Conservation (phyloP, 2,888 invertebrate species). For the Aricia artaxerxes region DNA sequence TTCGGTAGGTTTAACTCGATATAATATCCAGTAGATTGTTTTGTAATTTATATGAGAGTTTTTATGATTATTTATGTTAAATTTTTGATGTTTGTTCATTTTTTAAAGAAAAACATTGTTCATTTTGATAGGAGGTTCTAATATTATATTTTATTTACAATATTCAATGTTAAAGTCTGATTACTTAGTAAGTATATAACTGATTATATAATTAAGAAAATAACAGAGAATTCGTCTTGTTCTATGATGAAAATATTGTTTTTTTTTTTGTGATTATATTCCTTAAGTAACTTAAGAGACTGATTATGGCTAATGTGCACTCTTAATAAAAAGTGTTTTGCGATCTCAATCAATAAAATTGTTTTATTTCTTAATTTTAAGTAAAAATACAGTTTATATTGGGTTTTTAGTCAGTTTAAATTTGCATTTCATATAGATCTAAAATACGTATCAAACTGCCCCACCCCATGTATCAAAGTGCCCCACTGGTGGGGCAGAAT, state of each 20-base stretch:
- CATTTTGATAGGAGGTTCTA: too few relatives aligned
- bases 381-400: slow-evolving; percentile 40
- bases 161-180: slow-evolving; percentile 40
- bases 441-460: slow-evolving; percentile 40
- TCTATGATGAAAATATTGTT: too few relatives aligned
- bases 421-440: slow-evolving; percentile 42
- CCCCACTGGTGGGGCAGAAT: slow-evolving; percentile 42
- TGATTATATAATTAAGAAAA: too few relatives aligned
- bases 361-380: slow-evolving; percentile 27
- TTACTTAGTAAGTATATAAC: too few relatives aligned
- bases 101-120: slow-evolving; percentile 10
- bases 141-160: too few relatives aligned
- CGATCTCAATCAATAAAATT: too few relatives aligned
- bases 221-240: too few relatives aligned
- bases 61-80: slow-evolving; percentile 35
- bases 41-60: slow-evolving; percentile 34
- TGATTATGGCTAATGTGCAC: slow-evolving; percentile 40
- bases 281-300: slow-evolving; percentile 41
- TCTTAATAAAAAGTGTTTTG: slow-evolving; percentile 34
- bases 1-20: slow-evolving; percentile 43
- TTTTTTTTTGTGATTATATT: neutral
- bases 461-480: slow-evolving; percentile 39
- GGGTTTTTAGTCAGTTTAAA: slow-evolving; percentile 36
- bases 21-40: slow-evolving; percentile 41
- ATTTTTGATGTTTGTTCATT: slow-evolving; percentile 32